Evolutionary conservation across 2,888 invertebrate genomes (phyloP).

Genomic region (Acanthoscelides obtectus): DNA sequence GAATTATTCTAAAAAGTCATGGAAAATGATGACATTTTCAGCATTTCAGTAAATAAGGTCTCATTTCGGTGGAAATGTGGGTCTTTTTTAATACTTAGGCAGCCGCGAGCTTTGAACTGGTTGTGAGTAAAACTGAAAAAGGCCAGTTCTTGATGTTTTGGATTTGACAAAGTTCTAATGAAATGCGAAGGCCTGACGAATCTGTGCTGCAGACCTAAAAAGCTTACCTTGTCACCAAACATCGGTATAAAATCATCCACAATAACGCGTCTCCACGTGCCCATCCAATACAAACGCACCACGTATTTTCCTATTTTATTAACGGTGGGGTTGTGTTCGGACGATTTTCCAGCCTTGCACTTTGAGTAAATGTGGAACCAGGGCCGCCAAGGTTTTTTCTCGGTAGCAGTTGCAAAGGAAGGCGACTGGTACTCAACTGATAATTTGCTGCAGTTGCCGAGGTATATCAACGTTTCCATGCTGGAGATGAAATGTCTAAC

Average conservation of each 20-base stretch:
- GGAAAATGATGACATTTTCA: too few species aligned
- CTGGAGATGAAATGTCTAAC: slow-evolving; percentile 43
- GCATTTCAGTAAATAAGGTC: too few species aligned
- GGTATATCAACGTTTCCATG: slow-evolving; percentile 42
- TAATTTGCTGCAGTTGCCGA: slow-evolving; percentile 39
- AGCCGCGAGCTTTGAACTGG: too few species aligned
- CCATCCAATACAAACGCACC: slow-evolving; percentile 49
- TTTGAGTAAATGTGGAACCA: slow-evolving; percentile 50
- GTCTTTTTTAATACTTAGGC: too few species aligned
- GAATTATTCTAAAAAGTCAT: too few species aligned
- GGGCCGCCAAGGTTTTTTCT: slow-evolving; percentile 41
- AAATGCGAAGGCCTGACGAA: too few species aligned
- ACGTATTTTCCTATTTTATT: slow-evolving; percentile 46
- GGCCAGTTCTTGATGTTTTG: too few species aligned
- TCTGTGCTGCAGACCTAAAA: slow-evolving; percentile 34
- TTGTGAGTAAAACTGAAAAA: too few species aligned
- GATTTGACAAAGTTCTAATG: too few species aligned
- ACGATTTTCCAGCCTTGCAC: slow-evolving; percentile 41
- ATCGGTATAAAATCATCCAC: slow-evolving; percentile 50
- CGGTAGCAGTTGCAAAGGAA: slow-evolving; percentile 38
- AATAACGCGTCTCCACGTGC: slow-evolving; percentile 48
- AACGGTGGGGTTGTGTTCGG: slow-evolving; percentile 34
- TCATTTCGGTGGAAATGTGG: too few species aligned
- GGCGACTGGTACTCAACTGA: slow-evolving; percentile 36
- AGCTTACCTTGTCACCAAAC: slow-evolving; percentile 39